Conservation (phyloP, 2,888 invertebrate genomes). For the Calephelis perditalis region DNA sequence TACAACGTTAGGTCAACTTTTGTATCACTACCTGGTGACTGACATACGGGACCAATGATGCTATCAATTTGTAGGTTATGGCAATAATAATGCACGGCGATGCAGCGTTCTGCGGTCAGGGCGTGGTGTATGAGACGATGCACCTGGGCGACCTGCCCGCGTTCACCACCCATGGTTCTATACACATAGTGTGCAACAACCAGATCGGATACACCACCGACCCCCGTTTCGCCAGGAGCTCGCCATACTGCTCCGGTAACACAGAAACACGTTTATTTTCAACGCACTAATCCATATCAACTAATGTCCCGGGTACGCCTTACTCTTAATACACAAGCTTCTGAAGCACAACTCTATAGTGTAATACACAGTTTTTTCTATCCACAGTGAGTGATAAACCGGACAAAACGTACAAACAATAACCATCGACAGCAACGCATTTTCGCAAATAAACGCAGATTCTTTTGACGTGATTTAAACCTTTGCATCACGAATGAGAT, state of each 20-base stretch:
- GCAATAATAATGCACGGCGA: slow-evolving; percentile 84
- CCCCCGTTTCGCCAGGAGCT: slow-evolving; percentile 89
- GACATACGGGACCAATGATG: background rate
- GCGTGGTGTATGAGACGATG: slow-evolving; percentile 83
- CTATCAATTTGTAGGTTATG: slow-evolving; percentile 61
- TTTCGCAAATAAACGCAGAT: too few relatives aligned
- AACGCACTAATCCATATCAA: too few relatives aligned
- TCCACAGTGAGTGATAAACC: too few relatives aligned
- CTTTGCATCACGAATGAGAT: too few relatives aligned
- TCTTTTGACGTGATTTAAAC: too few relatives aligned
- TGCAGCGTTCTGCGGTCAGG: slow-evolving; percentile 82
- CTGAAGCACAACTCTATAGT: too few relatives aligned
- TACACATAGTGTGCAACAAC: slow-evolving; percentile 83
- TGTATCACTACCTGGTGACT: background rate
- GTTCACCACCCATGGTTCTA: slow-evolving; percentile 81
- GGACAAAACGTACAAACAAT: too few relatives aligned
- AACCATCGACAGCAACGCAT: background rate
- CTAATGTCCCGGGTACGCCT: too few relatives aligned
- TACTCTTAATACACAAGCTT: too few relatives aligned
- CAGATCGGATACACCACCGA: slow-evolving; percentile 96
- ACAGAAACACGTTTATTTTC: background rate
- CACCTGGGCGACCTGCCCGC: slow-evolving; percentile 78
- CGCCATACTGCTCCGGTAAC: slow-evolving; percentile 89
- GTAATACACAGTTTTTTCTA: too few relatives aligned
- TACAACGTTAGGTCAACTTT: background rate